A percentile compares a stretch with the other conserved stretches of the same genome.
Evolutionary conservation across 2,113 vertebrate genomes (phyloP).

Genomic region (Daubentonia madagascariensis): DNA sequence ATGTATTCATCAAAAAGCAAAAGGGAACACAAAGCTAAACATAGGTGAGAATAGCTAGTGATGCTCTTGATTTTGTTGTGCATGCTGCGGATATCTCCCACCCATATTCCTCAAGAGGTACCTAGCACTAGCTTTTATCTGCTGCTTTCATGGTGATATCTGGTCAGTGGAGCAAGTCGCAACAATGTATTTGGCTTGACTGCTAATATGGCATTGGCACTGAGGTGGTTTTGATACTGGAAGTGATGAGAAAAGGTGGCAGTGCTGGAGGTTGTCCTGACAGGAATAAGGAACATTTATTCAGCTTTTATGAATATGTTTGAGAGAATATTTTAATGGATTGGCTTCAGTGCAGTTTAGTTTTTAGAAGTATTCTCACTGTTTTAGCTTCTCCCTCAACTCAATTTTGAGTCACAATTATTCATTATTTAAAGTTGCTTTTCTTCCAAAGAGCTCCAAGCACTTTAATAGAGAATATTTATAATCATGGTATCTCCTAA

Average conservation of each 20-base stretch:
- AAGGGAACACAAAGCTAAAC: background rate
- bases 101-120: background rate
- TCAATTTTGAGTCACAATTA: background rate
- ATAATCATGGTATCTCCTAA: background rate
- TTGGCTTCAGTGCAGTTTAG: background rate
- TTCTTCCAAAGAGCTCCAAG: background rate
- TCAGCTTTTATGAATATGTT: background rate
- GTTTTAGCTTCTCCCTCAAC: background rate
- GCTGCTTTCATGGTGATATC: background rate
- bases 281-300: background rate
- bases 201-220: background rate
- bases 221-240: background rate
- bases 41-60: background rate
- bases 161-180: background rate
- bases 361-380: background rate
- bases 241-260: background rate
- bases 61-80: background rate
- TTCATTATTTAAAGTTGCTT: background rate
- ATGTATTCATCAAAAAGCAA: background rate
- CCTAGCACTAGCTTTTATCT: background rate
- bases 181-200: background rate
- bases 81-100: fast-evolving
- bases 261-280: background rate
- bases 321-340: background rate
- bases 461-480: background rate